Base-by-base conservation (phyloP, 2,888 invertebrate genomes). In the Nomada fabriciana region DNA sequence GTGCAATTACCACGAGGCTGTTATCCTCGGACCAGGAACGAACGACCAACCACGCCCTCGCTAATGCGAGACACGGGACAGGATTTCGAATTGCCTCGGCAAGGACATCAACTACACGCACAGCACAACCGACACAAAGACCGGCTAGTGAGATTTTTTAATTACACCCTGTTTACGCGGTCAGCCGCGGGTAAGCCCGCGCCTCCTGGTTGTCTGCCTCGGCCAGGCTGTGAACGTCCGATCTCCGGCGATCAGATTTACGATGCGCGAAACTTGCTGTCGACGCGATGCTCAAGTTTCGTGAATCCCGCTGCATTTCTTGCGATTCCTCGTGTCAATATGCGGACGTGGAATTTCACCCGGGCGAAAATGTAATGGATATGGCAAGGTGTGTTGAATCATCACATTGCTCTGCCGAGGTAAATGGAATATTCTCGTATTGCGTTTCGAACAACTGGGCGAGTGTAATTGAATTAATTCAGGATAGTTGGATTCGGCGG, bases 21-120 rank as follows among this genome's bases (percentile, higher is more conserved):
- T 88, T 89, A 88, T 89, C 89, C 89, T 89, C 88, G 88, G 83
- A 87, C 84, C 87, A 88, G 89, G 87, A 88, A 88, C 89, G 86
- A 90, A 83, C 89, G 83, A 83, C 79, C 87, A 90, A 92, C 92
- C 92, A 92, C 92, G 92, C 92, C 92, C 91, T 92, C 92, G 90
- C 91, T 92, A 92, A 91, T 91, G 90, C 89, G 91, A 91, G 88
- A 90, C 88, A 87, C 36, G 87, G 89, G 89, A 92, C 90, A 89
- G 90, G 90, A 91, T 90, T 91, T 91, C 88, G 91, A 92, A 91
- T 91, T 91, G 91, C 89, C 88, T 84, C 83, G 86, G 91, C 93
- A 93, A 93, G 93, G 93, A 93, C 93, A 92, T 91, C 93, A 89
- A 90, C 92, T 91, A 89, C 68, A 80, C 71, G 84, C 83, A 85